Base-by-base conservation (phyloP, 2,888 invertebrate genomes). In the Synergus gifuensis region DNA sequence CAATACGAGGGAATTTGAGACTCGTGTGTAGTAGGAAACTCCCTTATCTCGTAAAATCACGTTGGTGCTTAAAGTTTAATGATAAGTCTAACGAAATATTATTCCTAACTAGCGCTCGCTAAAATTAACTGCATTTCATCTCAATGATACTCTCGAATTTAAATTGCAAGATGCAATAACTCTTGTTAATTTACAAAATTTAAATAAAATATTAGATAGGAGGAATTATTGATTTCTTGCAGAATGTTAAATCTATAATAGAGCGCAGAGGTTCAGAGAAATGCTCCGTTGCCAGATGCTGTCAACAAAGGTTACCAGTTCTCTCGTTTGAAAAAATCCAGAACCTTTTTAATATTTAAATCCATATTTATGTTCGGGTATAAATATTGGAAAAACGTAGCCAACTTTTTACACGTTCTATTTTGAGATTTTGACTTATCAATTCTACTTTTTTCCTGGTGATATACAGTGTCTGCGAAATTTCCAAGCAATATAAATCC, bases 271-370 rank as follows among this genome's bases (percentile, higher is more conserved):
- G 16, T 16, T 66, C 18, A 54, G 60, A 60, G 22, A 28, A 60
- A 60, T 60, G 18, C 22, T 44, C 67, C 12, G 46, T 67, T 67
- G 46, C 22, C 67, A 67, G 67, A 67, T 67, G 67, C 46, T 67
- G 67, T 67, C 44, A 46, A 67, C 44, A 67, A 67, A 67, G 44
- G 67, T 44, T 46, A 12, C 22, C n/a, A 67, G 14, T 46, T 67
- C n/a, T 44, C 8, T 67, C 22, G 28, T 22, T 60, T 12, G 0
- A 62, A 28, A 54, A 28, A 62, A 62, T 62, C 62, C 28, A 62
- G 9, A 58, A 18, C 58, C 18, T 18, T 7, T 58, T 11, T 18
- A 58, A 58, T 18, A 11, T 58, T 58, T 9, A 58, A 58, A 58
- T 58, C 11, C 58, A 58, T 58, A 58, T 58, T 58, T 58, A 58